Evolutionary conservation across 2,888 invertebrate genomes (phyloP).

Genomic region (Helicoverpa assulta): DNA sequence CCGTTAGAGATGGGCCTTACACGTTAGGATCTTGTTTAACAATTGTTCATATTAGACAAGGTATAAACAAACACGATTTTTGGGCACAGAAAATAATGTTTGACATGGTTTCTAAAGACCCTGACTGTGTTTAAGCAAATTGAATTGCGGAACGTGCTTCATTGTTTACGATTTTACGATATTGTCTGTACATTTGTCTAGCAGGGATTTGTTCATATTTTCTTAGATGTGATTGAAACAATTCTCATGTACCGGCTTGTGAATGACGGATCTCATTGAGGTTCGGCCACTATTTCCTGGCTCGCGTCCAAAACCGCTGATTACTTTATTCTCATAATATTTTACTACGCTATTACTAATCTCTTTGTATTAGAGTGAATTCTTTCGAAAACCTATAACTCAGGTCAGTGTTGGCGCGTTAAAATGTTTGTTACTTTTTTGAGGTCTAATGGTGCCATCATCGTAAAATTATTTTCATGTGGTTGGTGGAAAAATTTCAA

Average conservation of each 20-base stretch:
- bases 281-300: slow-evolving; percentile 68
- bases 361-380: slow-evolving; percentile 69
- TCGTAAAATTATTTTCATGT: slow-evolving; percentile 68
- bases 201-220: slow-evolving; percentile 2
- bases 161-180: background rate
- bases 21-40: slow-evolving; percentile 23
- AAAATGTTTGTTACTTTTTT: slow-evolving; percentile 69
- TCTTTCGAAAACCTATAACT: slow-evolving; percentile 75
- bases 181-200: slow-evolving; percentile 16
- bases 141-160: slow-evolving; percentile 1
- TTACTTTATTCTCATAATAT: slow-evolving; percentile 79
- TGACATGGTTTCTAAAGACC: slow-evolving; percentile 16
- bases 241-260: slow-evolving; percentile 47
- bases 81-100: slow-evolving; percentile 14
- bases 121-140: slow-evolving; percentile 23
- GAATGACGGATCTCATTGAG: slow-evolving; percentile 80
- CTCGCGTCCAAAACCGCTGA: slow-evolving; percentile 73
- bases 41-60: slow-evolving; percentile 31
- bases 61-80: slow-evolving; percentile 29
- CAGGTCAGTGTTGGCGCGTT: slow-evolving; percentile 65
- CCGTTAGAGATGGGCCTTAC: slow-evolving; percentile 8
- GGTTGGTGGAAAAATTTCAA: slow-evolving; percentile 63
- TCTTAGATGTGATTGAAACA: slow-evolving; percentile 21
- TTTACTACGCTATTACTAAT: slow-evolving; percentile 69
- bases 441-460: slow-evolving; percentile 66